phyloP scores from a whole-genome alignment of 2,113 vertebrate genomes.

The Myotis yumanensis region DNA sequence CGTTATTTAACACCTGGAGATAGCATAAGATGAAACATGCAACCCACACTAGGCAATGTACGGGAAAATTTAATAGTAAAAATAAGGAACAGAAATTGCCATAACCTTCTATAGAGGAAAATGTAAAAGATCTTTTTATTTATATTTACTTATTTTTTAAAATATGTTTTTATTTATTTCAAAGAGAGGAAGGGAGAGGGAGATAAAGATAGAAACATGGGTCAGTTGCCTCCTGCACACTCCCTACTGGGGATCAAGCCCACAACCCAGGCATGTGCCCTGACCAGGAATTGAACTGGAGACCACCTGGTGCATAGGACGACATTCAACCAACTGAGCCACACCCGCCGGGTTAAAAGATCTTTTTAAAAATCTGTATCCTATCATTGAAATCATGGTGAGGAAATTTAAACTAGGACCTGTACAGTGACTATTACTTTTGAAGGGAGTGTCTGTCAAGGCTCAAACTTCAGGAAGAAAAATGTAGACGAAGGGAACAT shows the following conservation, averaged over 20 bases:
- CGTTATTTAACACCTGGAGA: neutral
- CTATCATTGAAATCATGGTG: neutral
- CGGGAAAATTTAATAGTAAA: neutral
- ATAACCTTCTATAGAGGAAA: neutral
- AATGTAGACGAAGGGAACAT: neutral
- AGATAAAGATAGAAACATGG: no score
- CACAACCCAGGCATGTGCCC: no score
- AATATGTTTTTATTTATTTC: no score
- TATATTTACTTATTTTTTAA: no score
- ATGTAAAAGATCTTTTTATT: neutral
- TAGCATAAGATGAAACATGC: conserved; percentile 7
- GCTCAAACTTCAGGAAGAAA: neutral
- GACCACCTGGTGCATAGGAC: no score
- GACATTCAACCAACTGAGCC: no score
- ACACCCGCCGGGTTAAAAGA: neutral
- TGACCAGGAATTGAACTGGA: no score
- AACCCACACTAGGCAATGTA: neutral
- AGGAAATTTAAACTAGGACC: neutral
- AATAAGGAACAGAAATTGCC: neutral
- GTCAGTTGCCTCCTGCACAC: no score
- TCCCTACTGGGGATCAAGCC: no score
- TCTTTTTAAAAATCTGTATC: neutral
- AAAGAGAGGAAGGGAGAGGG: no score
- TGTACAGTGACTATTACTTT: neutral
- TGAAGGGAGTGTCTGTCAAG: conserved; percentile 10